These are phyloP conservation scores for Tachina fera DNA, from an alignment of 2,888 invertebrate genomes.

Conservation along the genomic window DNA sequence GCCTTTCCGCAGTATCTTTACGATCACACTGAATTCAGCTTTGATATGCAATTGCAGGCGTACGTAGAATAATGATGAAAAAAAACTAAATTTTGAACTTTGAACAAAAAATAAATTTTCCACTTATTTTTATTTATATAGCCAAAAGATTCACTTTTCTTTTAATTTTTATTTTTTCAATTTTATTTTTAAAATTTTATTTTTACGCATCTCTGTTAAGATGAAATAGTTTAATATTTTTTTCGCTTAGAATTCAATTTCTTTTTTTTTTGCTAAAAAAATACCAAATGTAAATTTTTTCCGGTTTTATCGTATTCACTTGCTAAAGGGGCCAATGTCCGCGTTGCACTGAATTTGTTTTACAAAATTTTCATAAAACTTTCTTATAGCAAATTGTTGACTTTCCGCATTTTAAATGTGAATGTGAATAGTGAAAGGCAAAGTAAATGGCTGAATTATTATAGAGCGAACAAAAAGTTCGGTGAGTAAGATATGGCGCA, in stretches of 20 bases:
- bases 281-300: background rate
- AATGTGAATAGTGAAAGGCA: background rate
- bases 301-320: conserved; percentile 49
- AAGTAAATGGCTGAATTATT: conserved; percentile 44
- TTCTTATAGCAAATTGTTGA: conserved; percentile 41
- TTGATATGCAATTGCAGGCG: background rate
- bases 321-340: conserved; percentile 76
- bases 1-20: conserved; percentile 2
- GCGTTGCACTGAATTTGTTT: conserved; percentile 73
- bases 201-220: background rate
- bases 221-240: background rate
- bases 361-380: conserved; percentile 53
- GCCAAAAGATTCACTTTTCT: background rate
- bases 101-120: background rate
- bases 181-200: background rate
- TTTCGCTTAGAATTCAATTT: conserved; percentile 17
- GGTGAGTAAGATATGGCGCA: conserved; percentile 33
- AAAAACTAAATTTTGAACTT: conserved; percentile 9
- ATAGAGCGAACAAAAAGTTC: conserved; percentile 10
- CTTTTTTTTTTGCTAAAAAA: conserved; percentile 2
- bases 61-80: background rate
- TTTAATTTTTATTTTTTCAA: conserved; percentile 6
- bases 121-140: background rate
- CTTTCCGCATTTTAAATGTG: no score
- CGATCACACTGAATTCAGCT: conserved; percentile 4